phyloP scores from a whole-genome alignment of 2,888 invertebrate genomes.

The Chouioia cunea region DNA sequence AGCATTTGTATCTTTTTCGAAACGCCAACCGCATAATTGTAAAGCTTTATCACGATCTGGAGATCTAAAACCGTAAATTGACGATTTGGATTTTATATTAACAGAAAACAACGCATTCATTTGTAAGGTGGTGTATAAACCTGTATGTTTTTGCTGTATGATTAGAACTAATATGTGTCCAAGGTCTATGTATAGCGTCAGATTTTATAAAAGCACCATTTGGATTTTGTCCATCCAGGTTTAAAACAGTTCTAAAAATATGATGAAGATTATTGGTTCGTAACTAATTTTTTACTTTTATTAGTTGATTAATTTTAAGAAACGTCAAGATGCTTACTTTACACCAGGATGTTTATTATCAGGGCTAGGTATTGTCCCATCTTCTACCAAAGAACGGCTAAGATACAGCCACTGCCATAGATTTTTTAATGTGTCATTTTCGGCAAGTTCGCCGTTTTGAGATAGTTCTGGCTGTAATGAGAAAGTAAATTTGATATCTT shows the following conservation, averaged over 20 bases:
- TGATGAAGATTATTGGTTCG: not conserved
- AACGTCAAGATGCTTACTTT: conserved; percentile 55
- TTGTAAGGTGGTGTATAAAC: conserved; percentile 59
- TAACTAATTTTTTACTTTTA: not conserved
- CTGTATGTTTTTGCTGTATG: conserved; percentile 72
- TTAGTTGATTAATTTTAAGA: not conserved
- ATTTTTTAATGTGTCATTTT: conserved; percentile 80
- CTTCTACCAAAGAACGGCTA: conserved; percentile 78
- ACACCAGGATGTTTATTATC: conserved; percentile 77
- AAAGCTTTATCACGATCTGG: conserved; percentile 84
- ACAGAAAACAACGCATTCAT: not conserved
- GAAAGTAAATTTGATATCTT: not conserved
- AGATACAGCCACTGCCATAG: conserved; percentile 88
- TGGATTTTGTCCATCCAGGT: conserved; percentile 70
- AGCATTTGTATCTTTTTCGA: conserved; percentile 77
- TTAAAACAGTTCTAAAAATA: conserved; percentile 69
- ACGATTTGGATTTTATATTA: conserved; percentile 12
- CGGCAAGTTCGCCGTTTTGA: conserved; percentile 84
- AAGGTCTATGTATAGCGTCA: conserved; percentile 74
- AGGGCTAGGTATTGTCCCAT: conserved; percentile 73
- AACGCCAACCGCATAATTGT: conserved; percentile 91
- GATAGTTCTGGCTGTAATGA: conserved; percentile 76
- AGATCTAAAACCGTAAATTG: conserved; percentile 55
- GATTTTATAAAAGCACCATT: conserved; percentile 71
- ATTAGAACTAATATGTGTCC: conserved; percentile 76